phyloP scores from a whole-genome alignment of 2,797 vertebrate genomes.

The Hipposideros larvatus region DNA sequence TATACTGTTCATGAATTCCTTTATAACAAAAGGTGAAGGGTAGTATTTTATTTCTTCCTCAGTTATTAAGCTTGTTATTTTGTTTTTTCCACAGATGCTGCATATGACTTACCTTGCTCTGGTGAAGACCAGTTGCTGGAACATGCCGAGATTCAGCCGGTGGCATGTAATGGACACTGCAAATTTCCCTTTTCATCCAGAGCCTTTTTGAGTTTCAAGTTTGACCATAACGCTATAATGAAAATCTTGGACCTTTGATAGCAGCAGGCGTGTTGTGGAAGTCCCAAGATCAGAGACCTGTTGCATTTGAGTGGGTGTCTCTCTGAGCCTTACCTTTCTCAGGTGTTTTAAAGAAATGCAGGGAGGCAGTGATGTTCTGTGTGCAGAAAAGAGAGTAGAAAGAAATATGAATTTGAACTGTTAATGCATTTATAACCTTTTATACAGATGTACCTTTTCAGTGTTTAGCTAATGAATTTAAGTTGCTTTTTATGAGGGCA shows the following conservation, averaged over 20 bases:
- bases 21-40: not conserved
- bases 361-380: conserved; percentile 86
- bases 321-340: conserved; percentile 90
- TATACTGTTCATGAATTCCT: not conserved
- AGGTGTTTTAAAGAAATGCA: conserved; percentile 89
- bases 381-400: conserved; percentile 82
- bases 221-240: conserved; percentile 97
- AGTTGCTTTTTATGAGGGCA: conserved; percentile 86
- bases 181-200: conserved; percentile 92
- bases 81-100: conserved; percentile 84
- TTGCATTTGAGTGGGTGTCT: conserved; percentile 84
- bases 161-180: conserved; percentile 89
- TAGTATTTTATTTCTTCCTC: not conserved
- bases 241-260: conserved; percentile 93
- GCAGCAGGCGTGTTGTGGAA: conserved; percentile 34
- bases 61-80: not conserved
- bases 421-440: conserved; percentile 88
- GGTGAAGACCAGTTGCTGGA: conserved; percentile 87
- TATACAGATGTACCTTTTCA: conserved; percentile 87
- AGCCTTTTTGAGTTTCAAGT: conserved; percentile 96
- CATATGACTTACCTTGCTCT: conserved; percentile 86
- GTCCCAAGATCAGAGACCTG: conserved; percentile 77
- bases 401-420: conserved; percentile 88
- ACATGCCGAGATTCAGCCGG: conserved; percentile 84
- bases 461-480: conserved; percentile 86